Base-by-base conservation (phyloP, 2,888 invertebrate genomes). In the Napeogenes inachia region DNA sequence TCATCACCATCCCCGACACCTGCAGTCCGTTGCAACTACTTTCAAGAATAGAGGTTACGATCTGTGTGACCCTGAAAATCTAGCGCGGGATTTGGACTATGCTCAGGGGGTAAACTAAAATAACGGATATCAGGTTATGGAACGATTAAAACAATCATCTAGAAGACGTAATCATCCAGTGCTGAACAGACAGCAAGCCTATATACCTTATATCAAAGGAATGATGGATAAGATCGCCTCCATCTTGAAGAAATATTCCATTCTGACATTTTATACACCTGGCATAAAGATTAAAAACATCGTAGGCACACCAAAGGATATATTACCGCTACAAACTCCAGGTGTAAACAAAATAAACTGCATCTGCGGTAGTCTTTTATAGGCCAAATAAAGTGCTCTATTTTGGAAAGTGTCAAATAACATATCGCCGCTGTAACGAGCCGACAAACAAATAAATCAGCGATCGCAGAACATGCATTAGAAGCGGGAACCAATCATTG, bases 301-400 rank as follows among this genome's bases (percentile, higher is more conserved):
- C 6, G 35, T 35, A 6, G 3, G 35, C 35, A 35, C 35, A 35
- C 35, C 35, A 35, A 35, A 35, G 35, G 35, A 35, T 5, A 6
- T 35, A 35, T 35, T 35, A 35, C 33, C 54, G 12, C 33, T 35
- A 30, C 54, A 54, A 54, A 54, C 54, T 13, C 35, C 54, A 32
- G 54, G 12, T 33, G 35, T 33, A 8, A 33, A 54, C 4, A 54
- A 54, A 33, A 54, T 54, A 54, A n/a, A 54, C 10, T 58, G 58
- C 53, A 58, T 50, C 33, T 50, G 50, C 38, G 58, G 50, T 38
- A 58, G 58, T 58, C 13, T 21, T 58, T 13, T 38, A 58, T 58
- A 3, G 58, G 58, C 12, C 53, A 58, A 59, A 54, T 42, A 4
- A 59, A 59, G 32, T 54, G 54, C 42, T 54, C 45, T 4, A 59